phyloP scores from a whole-genome alignment of 1,140 invertebrate genomes.

The Brachionus asplanchnoidis region DNA sequence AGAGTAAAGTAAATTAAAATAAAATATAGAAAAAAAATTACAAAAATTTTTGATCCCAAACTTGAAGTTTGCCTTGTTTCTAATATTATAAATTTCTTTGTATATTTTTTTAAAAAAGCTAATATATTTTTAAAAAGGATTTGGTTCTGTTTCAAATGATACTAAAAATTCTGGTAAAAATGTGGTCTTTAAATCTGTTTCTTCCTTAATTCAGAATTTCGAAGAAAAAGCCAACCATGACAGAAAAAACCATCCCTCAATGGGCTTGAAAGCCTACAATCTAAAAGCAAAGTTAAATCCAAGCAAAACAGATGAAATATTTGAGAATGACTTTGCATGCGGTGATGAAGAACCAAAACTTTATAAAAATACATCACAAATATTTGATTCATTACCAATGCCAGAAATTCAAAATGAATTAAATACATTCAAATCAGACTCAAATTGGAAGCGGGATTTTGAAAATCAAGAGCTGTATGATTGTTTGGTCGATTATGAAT shows the following conservation, averaged over 20 bases:
- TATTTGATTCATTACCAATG: not conserved
- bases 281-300: not conserved
- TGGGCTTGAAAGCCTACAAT: conserved; percentile 28
- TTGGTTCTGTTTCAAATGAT: not conserved
- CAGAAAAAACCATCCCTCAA: not conserved
- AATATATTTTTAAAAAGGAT: not conserved
- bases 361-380: not conserved
- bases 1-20: too few species aligned
- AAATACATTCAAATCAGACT: not conserved
- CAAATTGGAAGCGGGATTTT: not conserved
- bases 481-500: conserved; percentile 8
- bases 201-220: not conserved
- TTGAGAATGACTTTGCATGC: not conserved
- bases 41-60: too few species aligned
- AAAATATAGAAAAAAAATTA: too few species aligned
- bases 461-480: conserved; percentile 1
- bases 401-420: not conserved
- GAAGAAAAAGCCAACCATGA: not conserved
- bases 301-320: not conserved
- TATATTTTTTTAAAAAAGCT: not conserved
- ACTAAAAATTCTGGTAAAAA: not conserved
- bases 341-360: not conserved
- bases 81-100: not conserved
- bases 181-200: not conserved
- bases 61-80: too few species aligned